phyloP scores from a whole-genome alignment of 1,140 invertebrate genomes.

The Caerostris darwini region DNA sequence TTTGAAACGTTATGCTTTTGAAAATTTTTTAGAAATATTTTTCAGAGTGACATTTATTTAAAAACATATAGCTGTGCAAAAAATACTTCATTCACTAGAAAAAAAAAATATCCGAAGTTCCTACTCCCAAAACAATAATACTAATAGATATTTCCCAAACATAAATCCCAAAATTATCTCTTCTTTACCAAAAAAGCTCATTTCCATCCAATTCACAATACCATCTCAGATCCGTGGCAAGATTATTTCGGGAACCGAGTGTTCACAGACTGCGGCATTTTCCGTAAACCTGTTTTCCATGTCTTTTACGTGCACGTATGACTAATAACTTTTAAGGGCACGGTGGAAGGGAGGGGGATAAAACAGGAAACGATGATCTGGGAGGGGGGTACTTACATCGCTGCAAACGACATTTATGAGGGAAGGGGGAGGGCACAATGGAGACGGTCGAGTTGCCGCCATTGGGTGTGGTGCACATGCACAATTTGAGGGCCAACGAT shows the following conservation, averaged over 20 bases:
- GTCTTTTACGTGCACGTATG: background rate
- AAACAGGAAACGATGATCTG: background rate
- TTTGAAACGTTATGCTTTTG: too few species aligned
- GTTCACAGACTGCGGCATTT: background rate
- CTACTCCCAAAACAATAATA: background rate
- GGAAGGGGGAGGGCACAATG: background rate
- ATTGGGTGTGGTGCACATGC: conserved; percentile 26
- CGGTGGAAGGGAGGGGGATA: background rate
- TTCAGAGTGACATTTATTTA: too few species aligned
- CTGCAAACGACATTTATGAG: conserved; percentile 12
- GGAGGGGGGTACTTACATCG: background rate
- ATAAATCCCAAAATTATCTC: too few species aligned
- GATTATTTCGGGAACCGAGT: background rate
- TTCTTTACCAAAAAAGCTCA: background rate
- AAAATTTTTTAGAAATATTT: too few species aligned
- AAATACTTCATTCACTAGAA: too few species aligned
- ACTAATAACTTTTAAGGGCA: conserved; percentile 42
- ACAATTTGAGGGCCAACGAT: conserved; percentile 15
- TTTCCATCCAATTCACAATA: background rate
- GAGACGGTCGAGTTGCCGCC: conserved; percentile 56
- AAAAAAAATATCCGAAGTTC: background rate
- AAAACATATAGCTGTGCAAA: too few species aligned
- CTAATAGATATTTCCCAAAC: background rate
- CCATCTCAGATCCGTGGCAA: background rate
- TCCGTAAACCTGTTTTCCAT: conserved; percentile 28